Evolutionary conservation across 2,113 vertebrate species (phyloP).

Genomic region (Montifringilla adamsi): DNA sequence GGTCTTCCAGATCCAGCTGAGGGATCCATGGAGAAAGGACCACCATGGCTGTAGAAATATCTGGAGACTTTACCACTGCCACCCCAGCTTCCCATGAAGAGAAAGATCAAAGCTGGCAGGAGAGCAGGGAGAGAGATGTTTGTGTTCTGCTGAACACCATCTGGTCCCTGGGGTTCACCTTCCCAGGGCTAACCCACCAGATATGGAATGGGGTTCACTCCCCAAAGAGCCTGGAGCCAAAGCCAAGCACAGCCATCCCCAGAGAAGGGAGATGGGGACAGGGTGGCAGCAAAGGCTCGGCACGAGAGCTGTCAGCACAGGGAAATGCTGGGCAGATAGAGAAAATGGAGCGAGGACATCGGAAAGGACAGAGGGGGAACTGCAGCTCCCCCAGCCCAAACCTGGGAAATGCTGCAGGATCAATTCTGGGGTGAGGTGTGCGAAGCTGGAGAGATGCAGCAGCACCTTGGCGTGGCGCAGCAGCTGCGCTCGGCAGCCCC

Average conservation of each 20-base stretch:
- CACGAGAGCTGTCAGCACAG: background rate
- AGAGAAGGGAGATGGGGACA: background rate
- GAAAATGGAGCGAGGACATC: background rate
- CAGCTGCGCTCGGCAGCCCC: background rate
- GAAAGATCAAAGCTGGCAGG: background rate
- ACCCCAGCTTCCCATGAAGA: background rate
- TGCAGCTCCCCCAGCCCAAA: background rate
- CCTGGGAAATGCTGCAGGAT: background rate
- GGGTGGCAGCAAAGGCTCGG: background rate
- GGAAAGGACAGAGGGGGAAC: background rate
- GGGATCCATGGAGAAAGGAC: background rate
- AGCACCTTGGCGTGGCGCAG: rapidly evolving
- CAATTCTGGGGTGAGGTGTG: background rate
- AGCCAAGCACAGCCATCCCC: background rate
- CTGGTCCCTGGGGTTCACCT: background rate
- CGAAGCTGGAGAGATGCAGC: background rate
- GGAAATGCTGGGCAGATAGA: rapidly evolving
- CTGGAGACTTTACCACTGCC: background rate
- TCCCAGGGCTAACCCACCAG: rapidly evolving
- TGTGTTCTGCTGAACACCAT: background rate
- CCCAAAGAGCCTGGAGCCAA: rapidly evolving
- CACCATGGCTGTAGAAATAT: background rate
- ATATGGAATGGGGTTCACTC: background rate
- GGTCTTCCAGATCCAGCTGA: background rate
- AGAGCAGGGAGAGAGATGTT: background rate